A percentile compares a stretch with the other conserved stretches of the same genome.
These are phyloP conservation scores for Galendromus occidentalis DNA, from an alignment of 1,140 invertebrate species.

Conservation along the genomic window DNA sequence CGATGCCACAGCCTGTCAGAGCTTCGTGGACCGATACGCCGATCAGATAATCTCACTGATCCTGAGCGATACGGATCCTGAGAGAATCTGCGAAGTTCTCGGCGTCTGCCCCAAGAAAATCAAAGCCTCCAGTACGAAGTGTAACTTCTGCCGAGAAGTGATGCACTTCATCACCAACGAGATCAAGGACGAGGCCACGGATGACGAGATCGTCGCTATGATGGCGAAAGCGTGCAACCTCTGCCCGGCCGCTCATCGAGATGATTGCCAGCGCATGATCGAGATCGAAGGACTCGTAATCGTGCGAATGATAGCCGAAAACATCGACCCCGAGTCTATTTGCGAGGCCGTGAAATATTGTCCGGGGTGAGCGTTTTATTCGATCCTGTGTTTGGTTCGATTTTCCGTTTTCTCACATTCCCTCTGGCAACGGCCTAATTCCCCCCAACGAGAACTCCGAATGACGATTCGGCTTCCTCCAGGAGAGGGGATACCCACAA, in stretches of 20 bases:
- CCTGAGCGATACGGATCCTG: neutral
- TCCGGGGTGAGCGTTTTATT: neutral
- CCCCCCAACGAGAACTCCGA: too few species aligned
- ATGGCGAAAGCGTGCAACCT: neutral
- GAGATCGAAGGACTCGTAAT: slow-evolving; percentile 2
- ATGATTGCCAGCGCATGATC: neutral
- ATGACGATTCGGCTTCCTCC: too few species aligned
- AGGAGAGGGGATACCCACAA: neutral
- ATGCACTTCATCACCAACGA: neutral
- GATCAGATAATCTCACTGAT: neutral
- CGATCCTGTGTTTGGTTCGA: too few species aligned
- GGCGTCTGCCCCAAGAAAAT: neutral
- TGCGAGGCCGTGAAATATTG: neutral
- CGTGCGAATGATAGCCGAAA: neutral
- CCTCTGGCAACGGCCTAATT: too few species aligned
- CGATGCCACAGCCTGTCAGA: neutral
- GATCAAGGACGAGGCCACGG: neutral
- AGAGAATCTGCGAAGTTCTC: neutral
- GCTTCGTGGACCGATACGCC: neutral
- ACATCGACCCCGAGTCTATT: neutral
- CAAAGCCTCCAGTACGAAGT: neutral
- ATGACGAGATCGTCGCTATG: neutral
- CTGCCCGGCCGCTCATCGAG: neutral
- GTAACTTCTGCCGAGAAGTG: neutral
- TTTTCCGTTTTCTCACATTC: too few species aligned